phyloP scores from a whole-genome alignment of 2,888 invertebrate species.

The Habrosyne pyritoides region DNA sequence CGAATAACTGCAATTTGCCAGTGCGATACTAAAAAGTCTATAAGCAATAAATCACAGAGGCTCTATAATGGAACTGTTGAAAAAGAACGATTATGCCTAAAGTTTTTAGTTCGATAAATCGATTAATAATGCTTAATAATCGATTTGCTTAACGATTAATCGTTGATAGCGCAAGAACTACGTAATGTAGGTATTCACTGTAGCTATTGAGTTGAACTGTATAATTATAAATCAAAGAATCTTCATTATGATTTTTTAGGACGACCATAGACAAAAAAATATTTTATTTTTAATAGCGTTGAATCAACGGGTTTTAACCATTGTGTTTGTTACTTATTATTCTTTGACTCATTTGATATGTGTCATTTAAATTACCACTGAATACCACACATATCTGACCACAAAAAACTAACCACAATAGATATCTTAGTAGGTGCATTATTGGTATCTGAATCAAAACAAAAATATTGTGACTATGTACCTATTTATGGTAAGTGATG shows the following conservation, averaged over 20 bases:
- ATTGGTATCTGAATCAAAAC: no score
- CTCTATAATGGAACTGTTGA: background rate
- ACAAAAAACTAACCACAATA: background rate
- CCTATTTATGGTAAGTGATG: no score
- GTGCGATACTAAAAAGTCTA: background rate
- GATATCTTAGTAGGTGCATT: no score
- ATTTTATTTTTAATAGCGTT: background rate
- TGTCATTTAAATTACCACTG: no score
- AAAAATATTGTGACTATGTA: no score
- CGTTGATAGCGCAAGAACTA: background rate
- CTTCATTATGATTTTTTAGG: background rate
- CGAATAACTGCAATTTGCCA: conserved; percentile 2
- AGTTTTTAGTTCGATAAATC: background rate
- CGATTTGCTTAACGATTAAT: conserved; percentile 5
- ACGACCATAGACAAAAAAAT: background rate
- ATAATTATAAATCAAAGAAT: conserved; percentile 1
- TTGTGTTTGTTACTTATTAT: no score
- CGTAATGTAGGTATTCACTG: background rate
- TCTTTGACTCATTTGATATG: background rate
- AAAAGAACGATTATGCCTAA: conserved; percentile 3
- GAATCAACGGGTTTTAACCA: background rate
- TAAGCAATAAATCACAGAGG: background rate
- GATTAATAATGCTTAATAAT: conserved; percentile 5
- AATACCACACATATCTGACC: no score
- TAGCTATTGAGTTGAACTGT: background rate